These are phyloP conservation scores for Branchellion lobata DNA, from an alignment of 2,888 invertebrate genomes.

Conservation along the genomic window DNA sequence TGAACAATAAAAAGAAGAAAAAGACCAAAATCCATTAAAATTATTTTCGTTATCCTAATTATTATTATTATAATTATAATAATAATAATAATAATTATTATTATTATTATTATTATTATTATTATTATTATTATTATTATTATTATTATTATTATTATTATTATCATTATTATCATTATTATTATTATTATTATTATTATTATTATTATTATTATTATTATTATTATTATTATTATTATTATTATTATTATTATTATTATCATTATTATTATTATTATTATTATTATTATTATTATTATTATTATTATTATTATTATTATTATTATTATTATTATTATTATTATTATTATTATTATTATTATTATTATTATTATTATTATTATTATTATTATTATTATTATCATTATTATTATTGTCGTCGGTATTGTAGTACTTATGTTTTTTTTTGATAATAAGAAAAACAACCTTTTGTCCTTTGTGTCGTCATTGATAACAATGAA, in stretches of 20 bases:
- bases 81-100: not conserved
- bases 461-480: not conserved
- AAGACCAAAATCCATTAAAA: no score
- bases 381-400: not conserved
- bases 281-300: no score
- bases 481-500: not conserved
- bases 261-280: not conserved
- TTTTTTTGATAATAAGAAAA: not conserved
- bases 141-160: not conserved
- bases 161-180: not conserved
- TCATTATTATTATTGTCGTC: not conserved
- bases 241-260: not conserved
- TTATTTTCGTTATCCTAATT: no score
- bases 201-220: not conserved
- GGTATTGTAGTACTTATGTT: not conserved
- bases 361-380: not conserved
- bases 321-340: not conserved
- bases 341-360: not conserved
- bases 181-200: not conserved
- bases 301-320: not conserved
- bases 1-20: no score
- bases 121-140: not conserved
- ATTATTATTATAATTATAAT: no score
- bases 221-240: not conserved
- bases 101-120: slow-evolving; percentile 7